A percentile compares a stretch with the other conserved stretches of the same genome.
Conservation (phyloP, 2,113 vertebrate genomes). For the Plecotus auritus region DNA sequence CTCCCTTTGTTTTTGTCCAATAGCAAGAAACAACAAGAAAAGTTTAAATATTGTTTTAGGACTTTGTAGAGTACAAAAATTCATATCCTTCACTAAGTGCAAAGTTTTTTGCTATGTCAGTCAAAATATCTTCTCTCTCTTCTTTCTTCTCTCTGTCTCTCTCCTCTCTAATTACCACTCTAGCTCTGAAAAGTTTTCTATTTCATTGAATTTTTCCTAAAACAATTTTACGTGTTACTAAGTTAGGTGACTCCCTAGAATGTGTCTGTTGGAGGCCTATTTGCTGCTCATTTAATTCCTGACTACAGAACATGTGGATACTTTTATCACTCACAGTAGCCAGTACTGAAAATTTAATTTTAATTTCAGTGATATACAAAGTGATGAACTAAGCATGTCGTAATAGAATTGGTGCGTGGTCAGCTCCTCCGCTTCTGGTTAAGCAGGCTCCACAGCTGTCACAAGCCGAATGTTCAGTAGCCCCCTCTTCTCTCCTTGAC, state of each 20-base stretch:
- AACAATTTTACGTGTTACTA: background rate
- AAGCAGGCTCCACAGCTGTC: background rate
- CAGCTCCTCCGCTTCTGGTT: background rate
- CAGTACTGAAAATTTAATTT: background rate
- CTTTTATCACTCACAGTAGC: background rate
- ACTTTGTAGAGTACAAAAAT: background rate
- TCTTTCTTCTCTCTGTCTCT: background rate
- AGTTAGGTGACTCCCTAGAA: background rate
- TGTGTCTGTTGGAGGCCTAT: background rate
- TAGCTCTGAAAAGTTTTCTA: background rate
- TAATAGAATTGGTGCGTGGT: background rate
- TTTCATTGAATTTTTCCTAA: background rate
- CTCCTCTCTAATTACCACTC: background rate
- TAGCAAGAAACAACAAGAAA: slow-evolving; percentile 29
- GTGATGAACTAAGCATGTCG: background rate
- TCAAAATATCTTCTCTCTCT: background rate
- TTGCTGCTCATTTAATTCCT: slow-evolving; percentile 9
- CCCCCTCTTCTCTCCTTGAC: background rate
- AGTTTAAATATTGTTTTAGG: background rate
- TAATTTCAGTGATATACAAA: background rate
- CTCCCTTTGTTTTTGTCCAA: slow-evolving; percentile 55
- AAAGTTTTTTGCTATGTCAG: background rate
- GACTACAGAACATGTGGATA: background rate
- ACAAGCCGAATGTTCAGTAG: too few species aligned
- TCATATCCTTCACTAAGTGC: background rate